Evolutionary conservation across 1,140 invertebrate genomes (phyloP).

Genomic region (Calycopis cecrops): DNA sequence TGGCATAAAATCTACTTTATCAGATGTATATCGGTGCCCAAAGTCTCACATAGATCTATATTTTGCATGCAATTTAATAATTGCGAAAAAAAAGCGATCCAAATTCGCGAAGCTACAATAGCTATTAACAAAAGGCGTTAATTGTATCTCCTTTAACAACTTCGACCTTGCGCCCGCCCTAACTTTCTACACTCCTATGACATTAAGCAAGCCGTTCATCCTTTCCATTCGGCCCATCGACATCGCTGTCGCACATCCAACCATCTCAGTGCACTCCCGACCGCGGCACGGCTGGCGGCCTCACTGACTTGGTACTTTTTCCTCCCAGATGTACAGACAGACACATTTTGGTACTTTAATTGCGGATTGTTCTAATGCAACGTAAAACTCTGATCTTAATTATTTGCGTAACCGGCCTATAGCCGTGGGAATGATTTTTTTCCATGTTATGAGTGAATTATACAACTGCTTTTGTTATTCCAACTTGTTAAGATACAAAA

Average conservation of each 20-base stretch:
- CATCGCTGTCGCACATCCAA: background rate
- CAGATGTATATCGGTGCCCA: too few relatives aligned
- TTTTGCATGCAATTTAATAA: too few relatives aligned
- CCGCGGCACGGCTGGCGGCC: background rate
- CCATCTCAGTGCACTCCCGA: background rate
- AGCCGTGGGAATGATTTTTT: conserved; percentile 2
- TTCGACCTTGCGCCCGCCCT: background rate
- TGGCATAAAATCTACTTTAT: too few relatives aligned
- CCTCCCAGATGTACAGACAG: background rate
- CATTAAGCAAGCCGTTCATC: background rate
- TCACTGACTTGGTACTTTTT: background rate
- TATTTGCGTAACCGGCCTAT: conserved; percentile 7
- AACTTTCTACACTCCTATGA: conserved; percentile 1
- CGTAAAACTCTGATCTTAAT: background rate
- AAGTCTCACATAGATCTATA: too few relatives aligned
- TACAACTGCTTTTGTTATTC: too few relatives aligned
- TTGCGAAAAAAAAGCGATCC: too few relatives aligned
- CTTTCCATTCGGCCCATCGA: background rate
- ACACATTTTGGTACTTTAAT: background rate
- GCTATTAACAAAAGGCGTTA: too few relatives aligned
- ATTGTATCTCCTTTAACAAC: background rate
- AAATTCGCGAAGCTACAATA: too few relatives aligned
- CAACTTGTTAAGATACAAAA: background rate
- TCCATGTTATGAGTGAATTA: background rate
- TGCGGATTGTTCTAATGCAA: background rate